phyloP scores from a whole-genome alignment of 2,113 vertebrate genomes.

The Fulmarus glacialis region DNA sequence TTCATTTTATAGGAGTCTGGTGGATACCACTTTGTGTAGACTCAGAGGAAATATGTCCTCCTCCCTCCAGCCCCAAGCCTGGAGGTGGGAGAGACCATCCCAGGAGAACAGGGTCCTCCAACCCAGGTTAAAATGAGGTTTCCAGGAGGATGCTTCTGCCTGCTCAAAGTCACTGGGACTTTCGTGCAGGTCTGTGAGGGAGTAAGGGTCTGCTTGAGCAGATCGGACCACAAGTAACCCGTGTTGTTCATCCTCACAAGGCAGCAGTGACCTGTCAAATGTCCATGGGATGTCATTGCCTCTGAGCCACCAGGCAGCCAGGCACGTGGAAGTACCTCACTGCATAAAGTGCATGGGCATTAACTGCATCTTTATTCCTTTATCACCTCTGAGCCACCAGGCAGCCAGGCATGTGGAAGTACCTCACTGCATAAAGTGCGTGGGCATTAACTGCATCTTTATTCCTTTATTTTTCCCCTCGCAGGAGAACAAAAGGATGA shows the following conservation, averaged over 20 bases:
- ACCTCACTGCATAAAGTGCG: neutral
- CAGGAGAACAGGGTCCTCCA: neutral
- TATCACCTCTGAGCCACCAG: neutral
- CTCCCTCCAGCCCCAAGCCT: neutral
- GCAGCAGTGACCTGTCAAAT: neutral
- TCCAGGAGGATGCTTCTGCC: neutral
- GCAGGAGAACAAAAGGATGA: conserved; percentile 96
- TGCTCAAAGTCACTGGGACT: neutral
- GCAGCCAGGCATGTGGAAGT: neutral
- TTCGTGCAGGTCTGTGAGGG: neutral
- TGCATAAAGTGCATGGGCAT: neutral
- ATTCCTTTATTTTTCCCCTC: neutral
- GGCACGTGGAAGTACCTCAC: neutral
- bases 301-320: neutral
- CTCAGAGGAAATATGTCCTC: neutral
- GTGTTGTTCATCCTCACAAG: neutral
- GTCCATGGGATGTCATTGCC: neutral
- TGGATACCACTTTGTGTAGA: neutral
- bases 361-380: neutral
- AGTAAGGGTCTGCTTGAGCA: neutral
- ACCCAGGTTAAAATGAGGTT: neutral
- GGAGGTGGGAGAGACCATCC: neutral
- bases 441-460: neutral
- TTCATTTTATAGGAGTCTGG: neutral
- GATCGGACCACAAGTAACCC: neutral